Conservation (phyloP, 2,888 invertebrate species). For the Trichogramma dendrolimi region DNA sequence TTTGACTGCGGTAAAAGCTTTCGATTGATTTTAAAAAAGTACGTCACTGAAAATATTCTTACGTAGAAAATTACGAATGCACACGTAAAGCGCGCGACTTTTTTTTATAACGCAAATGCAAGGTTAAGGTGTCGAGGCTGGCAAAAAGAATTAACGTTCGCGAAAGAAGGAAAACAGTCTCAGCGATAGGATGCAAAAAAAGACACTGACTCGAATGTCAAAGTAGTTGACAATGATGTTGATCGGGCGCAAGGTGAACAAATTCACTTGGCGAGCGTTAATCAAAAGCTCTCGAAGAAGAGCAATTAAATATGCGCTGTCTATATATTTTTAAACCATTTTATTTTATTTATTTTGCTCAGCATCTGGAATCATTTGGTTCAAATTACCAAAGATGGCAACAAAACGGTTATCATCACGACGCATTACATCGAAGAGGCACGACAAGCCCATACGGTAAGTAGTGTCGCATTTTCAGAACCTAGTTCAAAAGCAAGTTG, state of each 20-base stretch:
- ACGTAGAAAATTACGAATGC: not conserved
- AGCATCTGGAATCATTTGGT: conserved; percentile 92
- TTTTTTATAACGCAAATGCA: conserved; percentile 30
- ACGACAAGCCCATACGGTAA: conserved; percentile 81
- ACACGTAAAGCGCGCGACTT: conserved; percentile 19
- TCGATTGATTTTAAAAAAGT: no score
- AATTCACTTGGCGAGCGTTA: no score
- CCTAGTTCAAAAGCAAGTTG: not conserved
- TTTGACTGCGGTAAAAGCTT: no score
- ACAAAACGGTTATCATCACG: conserved; percentile 88
- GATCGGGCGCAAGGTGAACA: no score
- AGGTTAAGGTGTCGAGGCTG: conserved; percentile 37
- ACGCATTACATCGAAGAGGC: conserved; percentile 97
- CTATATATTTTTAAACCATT: not conserved
- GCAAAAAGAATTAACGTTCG: conserved; percentile 24
- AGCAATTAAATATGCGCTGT: no score
- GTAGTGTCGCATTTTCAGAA: conserved; percentile 8
- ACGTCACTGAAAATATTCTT: no score
- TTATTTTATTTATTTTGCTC: conserved; percentile 2
- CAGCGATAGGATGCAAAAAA: conserved; percentile 19
- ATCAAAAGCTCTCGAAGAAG: no score
- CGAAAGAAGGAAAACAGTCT: conserved; percentile 26
- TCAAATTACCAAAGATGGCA: conserved; percentile 81
- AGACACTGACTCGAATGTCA: not conserved
- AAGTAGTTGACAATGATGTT: no score